Base-by-base conservation (phyloP, 2,888 invertebrate genomes). In the Nomada goodeniana region DNA sequence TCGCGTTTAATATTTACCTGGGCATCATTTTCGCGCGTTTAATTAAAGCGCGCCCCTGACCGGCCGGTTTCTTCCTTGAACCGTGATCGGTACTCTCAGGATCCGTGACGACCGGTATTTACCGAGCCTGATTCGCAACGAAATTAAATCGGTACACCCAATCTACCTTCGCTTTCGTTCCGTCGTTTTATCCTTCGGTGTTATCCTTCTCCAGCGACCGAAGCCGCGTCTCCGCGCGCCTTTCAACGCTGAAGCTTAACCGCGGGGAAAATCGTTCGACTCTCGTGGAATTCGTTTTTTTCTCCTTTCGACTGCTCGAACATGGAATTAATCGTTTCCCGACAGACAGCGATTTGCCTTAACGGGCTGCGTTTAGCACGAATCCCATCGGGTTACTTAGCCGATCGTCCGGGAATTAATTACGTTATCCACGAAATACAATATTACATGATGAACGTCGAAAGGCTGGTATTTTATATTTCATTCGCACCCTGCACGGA, bases 131-230 rank as follows among this genome's bases (percentile, higher is more conserved):
- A 90, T 90, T 90, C 83, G 80, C 80, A 88, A 81, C 85, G 85
- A 83, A 90, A 90, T 90, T 90, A 90, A 90, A 89, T 87, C 88
- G 86, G 82, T 85, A 80, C 86, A 84, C 84, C 82, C 90, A 87
- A 90, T 90, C 85, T 85, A 76, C 78, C 83, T 81, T 77, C 81
- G 82, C 76, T 85, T 84, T 76, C 76, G 80, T 84, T 76, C 63
- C 78, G 59, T 61, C 88, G 76, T 74, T 75, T 83, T 73, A 60
- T 57, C 68, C 70, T 29, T 20, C 60, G 61, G 60, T 76, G 23
- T 73, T 50, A 29, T 74, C 68, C 64, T 70, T 47, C 78, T 59
- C 60, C 57, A 53, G 23, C 55, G 63, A 61, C 42, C 65, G 55
- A 26, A 18, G 15, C 7, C n/a, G 29, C 42, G 26, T 44, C 29